Evolutionary conservation across 2,888 invertebrate species (phyloP).

Genomic region (Tricholauxania praeusta): DNA sequence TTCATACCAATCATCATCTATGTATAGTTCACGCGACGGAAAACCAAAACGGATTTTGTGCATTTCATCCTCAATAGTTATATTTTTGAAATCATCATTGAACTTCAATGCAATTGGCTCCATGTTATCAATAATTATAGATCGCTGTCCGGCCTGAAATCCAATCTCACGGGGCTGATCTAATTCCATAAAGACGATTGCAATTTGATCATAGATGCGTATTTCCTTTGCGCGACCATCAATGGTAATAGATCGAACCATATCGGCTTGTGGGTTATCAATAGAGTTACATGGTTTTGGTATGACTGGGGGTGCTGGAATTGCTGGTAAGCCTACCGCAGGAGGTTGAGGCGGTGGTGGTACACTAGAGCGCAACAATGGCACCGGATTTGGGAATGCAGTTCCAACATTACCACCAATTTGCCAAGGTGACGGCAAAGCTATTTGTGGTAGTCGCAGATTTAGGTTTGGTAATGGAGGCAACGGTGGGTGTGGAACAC

Average conservation of each 20-base stretch:
- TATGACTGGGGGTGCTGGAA: slow-evolving; percentile 50
- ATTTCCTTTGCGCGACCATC: slow-evolving; percentile 84
- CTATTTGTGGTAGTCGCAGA: slow-evolving; percentile 40
- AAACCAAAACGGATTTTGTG: slow-evolving; percentile 90
- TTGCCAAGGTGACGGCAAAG: slow-evolving; percentile 56
- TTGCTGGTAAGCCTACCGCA: slow-evolving; percentile 48
- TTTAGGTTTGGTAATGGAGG: slow-evolving; percentile 38
- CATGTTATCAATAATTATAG: slow-evolving; percentile 82
- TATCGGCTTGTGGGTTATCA: slow-evolving; percentile 75
- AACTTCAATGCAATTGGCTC: slow-evolving; percentile 75
- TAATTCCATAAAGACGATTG: slow-evolving; percentile 86
- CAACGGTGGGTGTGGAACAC: slow-evolving; percentile 41
- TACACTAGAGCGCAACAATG: slow-evolving; percentile 41
- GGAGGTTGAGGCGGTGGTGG: slow-evolving; percentile 60
- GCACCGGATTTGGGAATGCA: slow-evolving; percentile 20
- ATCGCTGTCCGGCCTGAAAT: slow-evolving; percentile 83
- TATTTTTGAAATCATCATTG: slow-evolving; percentile 80
- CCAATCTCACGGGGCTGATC: slow-evolving; percentile 88
- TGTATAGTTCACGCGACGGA: slow-evolving; percentile 90
- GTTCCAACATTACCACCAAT: slow-evolving; percentile 32
- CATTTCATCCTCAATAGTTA: slow-evolving; percentile 78
- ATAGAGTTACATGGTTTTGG: slow-evolving; percentile 66
- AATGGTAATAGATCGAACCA: slow-evolving; percentile 84
- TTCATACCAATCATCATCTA: slow-evolving; percentile 91
- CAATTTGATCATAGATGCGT: slow-evolving; percentile 86